phyloP scores from a whole-genome alignment of 2,888 invertebrate species.

The Homarus gammarus region DNA sequence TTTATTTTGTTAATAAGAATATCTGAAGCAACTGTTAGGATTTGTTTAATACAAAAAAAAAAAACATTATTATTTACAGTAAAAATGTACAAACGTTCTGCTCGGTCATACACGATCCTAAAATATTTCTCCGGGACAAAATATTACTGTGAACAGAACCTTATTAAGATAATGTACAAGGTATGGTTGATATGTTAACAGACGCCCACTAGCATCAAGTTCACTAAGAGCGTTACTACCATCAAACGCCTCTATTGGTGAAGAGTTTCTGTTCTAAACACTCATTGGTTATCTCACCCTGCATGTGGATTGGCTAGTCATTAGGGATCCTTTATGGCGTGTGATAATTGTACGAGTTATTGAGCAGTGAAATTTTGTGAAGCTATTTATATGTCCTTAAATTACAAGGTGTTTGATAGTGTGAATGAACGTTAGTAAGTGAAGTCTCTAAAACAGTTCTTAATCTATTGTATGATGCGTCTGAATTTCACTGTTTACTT shows the following conservation, averaged over 20 bases:
- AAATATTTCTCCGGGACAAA: conserved; percentile 12
- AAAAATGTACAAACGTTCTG: conserved; percentile 14
- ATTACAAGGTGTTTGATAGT: too few relatives aligned
- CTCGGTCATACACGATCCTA: background rate
- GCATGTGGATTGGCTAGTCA: background rate
- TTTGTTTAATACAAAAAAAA: conserved; percentile 19
- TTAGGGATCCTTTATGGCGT: too few relatives aligned
- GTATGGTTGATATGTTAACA: conserved; percentile 10
- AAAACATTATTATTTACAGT: conserved; percentile 20
- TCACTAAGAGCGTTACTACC: background rate
- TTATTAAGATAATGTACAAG: conserved; percentile 4
- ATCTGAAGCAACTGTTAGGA: conserved; percentile 22
- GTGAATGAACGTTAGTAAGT: too few relatives aligned
- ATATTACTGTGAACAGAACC: background rate
- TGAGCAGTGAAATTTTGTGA: too few relatives aligned
- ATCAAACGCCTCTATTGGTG: background rate
- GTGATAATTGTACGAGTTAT: too few relatives aligned
- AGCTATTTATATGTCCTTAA: too few relatives aligned
- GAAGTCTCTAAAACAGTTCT: too few relatives aligned
- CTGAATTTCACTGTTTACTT: too few relatives aligned
- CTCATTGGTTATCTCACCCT: background rate
- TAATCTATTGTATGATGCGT: too few relatives aligned
- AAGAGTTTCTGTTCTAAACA: too few relatives aligned
- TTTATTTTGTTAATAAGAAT: conserved; percentile 33
- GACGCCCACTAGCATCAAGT: background rate